Percentiles rank a stretch among this genome's conserved stretches.
Evolutionary conservation across 2,113 vertebrate species (phyloP).

Genomic region (Gambusia holbrooki): DNA sequence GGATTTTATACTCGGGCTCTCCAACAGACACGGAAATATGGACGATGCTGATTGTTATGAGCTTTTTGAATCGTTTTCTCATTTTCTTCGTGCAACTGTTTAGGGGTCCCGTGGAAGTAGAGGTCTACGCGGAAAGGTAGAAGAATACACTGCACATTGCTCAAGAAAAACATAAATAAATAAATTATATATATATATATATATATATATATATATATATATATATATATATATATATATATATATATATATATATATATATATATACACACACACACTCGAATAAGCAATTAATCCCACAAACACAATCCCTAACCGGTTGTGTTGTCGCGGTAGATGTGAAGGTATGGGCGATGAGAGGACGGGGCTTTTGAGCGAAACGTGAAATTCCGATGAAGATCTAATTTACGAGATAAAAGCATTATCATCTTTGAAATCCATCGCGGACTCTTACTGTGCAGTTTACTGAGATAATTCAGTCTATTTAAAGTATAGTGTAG

Average conservation of each 20-base stretch:
- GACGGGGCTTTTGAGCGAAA: not conserved
- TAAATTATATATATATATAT: not conserved
- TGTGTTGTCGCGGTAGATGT: constrained; percentile 29
- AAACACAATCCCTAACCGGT: not conserved
- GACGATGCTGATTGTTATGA: constrained; percentile 24
- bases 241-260: not conserved
- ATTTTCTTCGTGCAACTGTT: constrained; percentile 47
- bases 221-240: not conserved
- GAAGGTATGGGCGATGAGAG: constrained; percentile 37
- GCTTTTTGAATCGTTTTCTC: constrained; percentile 22
- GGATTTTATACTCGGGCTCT: constrained; percentile 52
- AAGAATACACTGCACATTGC: not conserved
- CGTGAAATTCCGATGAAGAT: not conserved
- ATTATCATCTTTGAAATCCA: not conserved
- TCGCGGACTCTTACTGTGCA: not conserved
- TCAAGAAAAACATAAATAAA: not conserved
- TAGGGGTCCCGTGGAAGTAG: constrained; percentile 66
- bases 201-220: not conserved
- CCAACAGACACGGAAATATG: constrained; percentile 27
- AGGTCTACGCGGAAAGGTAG: constrained; percentile 48
- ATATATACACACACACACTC: not conserved
- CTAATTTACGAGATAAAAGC: not conserved
- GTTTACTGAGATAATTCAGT: constrained; percentile 5
- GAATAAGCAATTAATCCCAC: constrained; percentile 4
- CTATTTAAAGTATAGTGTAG: constrained; percentile 15